Percentiles rank a stretch among this genome's conserved stretches.
phyloP scores from a whole-genome alignment of 1,140 invertebrate genomes.

The Aphidius gifuensis region DNA sequence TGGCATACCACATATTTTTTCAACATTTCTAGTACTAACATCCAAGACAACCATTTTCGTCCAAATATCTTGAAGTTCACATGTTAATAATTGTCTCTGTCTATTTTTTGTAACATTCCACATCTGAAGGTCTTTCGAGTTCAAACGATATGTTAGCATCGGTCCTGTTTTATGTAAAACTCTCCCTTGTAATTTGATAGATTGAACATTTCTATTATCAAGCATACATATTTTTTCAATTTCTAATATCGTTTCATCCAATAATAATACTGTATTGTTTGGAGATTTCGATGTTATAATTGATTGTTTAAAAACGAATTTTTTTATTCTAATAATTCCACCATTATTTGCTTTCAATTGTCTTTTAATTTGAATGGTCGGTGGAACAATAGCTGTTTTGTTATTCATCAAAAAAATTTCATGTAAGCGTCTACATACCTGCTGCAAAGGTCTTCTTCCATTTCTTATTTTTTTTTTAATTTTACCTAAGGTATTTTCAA shows the following conservation, averaged over 20 bases:
- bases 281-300: conserved; percentile 13
- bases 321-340: conserved; percentile 1
- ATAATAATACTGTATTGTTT: conserved; percentile 18
- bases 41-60: conserved; percentile 14
- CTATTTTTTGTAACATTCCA: conserved; percentile 20
- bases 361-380: not conserved
- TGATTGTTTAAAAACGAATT: conserved; percentile 5
- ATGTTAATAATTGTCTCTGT: not conserved
- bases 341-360: not conserved
- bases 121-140: conserved; percentile 14
- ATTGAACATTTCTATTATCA: not conserved
- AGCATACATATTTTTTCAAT: conserved; percentile 18
- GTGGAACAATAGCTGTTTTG: not conserved
- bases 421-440: conserved; percentile 15
- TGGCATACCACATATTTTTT: conserved; percentile 18
- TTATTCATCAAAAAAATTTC: not conserved
- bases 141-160: conserved; percentile 16
- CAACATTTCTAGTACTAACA: not conserved
- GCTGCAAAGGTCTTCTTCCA: conserved; percentile 6
- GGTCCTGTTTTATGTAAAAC: conserved; percentile 8
- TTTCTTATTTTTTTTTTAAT: conserved; percentile 1
- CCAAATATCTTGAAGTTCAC: not conserved
- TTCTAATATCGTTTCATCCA: conserved; percentile 12
- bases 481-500: conserved; percentile 15
- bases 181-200: conserved; percentile 8